Base-by-base conservation (phyloP, 2,113 vertebrate genomes). In the Laterallus jamaicensis region DNA sequence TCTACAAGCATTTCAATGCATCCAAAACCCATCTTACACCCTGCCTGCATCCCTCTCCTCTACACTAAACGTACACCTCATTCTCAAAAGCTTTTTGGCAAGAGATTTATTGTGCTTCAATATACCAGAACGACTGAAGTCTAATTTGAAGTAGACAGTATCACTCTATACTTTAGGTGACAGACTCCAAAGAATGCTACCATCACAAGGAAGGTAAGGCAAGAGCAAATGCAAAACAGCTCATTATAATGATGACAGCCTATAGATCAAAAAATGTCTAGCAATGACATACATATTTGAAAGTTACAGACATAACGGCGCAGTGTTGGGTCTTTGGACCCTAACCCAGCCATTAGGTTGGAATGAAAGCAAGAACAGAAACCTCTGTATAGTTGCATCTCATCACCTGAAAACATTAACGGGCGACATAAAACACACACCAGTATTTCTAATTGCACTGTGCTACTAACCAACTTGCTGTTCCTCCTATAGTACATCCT, bases 251-350 rank as follows among this genome's bases (percentile, higher is more conserved):
- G 0, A 24, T 47, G 31, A 68, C 14, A 64, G 63, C 6, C 35
- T 7, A 16, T 5, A 69, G 24, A 86, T 28, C 16, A 73, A 68
- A 49, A 55, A 40, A 11, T 3, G 54, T 52, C 31, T 37, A 64
- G 15, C 12, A 56, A 11, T 0, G 0, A 32, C 11, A 5, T 17
- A 31, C 5, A 3, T 18, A 29, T 62, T 49, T 58, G 9, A 42
- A 74, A 85, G 15, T 47, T 74, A 44, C 2, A 56, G 8, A 39
- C 4, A n/a, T 42, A 31, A 25, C 60, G 19, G 31, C 3, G 77
- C 47, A 86, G 14, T 60, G 44, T 2, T 35, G 19, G 7, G 8
- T 55, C 49, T 69, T 77, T 39, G 31, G 54, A 55, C 24, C 11
- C 29, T 29, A 58, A 71, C 18, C 25, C 21, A 47, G 31, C 11